These are phyloP conservation scores for Magallana ariakensis DNA, from an alignment of 1,140 invertebrate genomes.

Conservation along the genomic window DNA sequence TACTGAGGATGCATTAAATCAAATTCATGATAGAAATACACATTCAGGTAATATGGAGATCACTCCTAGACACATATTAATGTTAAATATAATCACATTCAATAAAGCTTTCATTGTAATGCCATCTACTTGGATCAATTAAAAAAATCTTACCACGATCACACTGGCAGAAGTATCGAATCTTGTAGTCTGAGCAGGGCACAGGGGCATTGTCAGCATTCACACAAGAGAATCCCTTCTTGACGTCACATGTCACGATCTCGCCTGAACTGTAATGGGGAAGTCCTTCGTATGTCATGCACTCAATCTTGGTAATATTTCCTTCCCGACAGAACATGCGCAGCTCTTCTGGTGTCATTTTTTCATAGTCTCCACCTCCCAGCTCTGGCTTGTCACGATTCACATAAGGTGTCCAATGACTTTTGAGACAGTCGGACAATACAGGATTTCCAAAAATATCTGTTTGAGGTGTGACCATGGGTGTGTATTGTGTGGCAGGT, in stretches of 20 bases:
- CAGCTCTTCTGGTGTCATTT: slow-evolving; percentile 58
- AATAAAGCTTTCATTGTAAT: no score
- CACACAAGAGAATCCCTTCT: slow-evolving; percentile 62
- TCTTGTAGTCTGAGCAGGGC: slow-evolving; percentile 78
- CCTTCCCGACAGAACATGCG: slow-evolving; percentile 66
- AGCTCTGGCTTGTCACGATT: slow-evolving; percentile 68
- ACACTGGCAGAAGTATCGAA: slow-evolving; percentile 79
- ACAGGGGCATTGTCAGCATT: slow-evolving; percentile 67
- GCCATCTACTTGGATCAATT: no score
- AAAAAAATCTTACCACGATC: slow-evolving; percentile 11
- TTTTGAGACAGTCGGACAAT: slow-evolving; percentile 48
- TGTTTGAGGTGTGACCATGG: slow-evolving; percentile 44
- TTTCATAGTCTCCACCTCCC: slow-evolving; percentile 66
- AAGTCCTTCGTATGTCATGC: slow-evolving; percentile 53
- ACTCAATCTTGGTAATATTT: slow-evolving; percentile 66
- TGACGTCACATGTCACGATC: slow-evolving; percentile 58
- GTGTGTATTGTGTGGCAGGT: background rate
- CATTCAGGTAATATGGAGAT: no score
- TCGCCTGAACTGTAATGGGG: slow-evolving; percentile 62
- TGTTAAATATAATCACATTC: no score
- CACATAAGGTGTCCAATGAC: slow-evolving; percentile 65
- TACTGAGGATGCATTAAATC: no score
- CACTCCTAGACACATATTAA: no score
- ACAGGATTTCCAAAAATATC: slow-evolving; percentile 42
- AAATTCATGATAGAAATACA: no score